Evolutionary conservation across 2,113 vertebrate species (phyloP).

Genomic region (Cacatua alba): DNA sequence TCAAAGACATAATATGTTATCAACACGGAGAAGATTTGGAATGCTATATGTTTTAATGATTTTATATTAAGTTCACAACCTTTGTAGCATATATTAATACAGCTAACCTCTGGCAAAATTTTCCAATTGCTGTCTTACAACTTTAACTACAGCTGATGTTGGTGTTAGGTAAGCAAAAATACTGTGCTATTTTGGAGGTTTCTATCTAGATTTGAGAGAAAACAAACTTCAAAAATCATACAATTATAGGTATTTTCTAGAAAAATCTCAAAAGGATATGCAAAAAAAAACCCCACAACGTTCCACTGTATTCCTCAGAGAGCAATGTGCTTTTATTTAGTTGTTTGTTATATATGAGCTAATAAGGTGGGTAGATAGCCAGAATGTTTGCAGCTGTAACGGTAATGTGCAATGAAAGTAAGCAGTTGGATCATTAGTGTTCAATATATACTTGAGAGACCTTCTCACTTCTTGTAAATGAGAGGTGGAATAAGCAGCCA

Average conservation of each 20-base stretch:
- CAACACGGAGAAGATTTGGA: neutral
- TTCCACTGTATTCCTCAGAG: neutral
- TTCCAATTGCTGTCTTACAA: constrained; percentile 7
- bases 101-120: neutral
- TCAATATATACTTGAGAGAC: neutral
- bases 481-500: neutral
- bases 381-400: neutral
- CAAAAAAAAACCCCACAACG: too few species aligned
- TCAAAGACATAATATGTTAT: neutral
- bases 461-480: neutral
- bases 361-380: neutral
- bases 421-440: neutral
- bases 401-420: neutral
- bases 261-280: neutral
- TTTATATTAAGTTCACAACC: neutral
- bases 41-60: neutral
- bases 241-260: neutral
- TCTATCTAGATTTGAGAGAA: neutral
- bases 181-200: neutral
- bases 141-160: neutral
- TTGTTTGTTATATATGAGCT: neutral
- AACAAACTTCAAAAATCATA: neutral
- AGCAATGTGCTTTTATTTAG: neutral
- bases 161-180: neutral
- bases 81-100: neutral